Conservation (phyloP, 2,888 invertebrate species). For the Lithophane socia region DNA sequence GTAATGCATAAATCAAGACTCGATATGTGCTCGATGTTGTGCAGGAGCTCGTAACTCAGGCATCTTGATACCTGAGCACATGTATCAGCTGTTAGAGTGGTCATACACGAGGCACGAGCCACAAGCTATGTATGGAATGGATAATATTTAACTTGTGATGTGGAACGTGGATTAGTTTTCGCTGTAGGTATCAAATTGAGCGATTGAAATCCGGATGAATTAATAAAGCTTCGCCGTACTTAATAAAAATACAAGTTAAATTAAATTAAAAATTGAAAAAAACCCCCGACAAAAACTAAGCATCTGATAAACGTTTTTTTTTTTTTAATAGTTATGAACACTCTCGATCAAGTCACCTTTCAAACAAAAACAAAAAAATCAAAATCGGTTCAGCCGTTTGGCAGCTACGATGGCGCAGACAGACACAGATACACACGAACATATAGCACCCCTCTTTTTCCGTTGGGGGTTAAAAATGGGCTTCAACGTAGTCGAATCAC, state of each 20-base stretch:
- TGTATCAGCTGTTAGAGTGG: slow-evolving; percentile 6
- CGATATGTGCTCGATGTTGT: slow-evolving; percentile 2
- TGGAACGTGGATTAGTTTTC: neutral
- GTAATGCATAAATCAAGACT: slow-evolving; percentile 49
- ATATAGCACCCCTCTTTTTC: too few species aligned
- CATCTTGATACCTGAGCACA: slow-evolving; percentile 5
- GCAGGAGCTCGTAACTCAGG: slow-evolving; percentile 36
- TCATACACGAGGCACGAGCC: slow-evolving; percentile 1
- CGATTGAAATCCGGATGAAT: neutral
- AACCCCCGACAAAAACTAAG: too few species aligned
- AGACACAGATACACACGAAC: too few species aligned
- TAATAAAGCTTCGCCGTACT: too few species aligned
- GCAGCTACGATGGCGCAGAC: too few species aligned
- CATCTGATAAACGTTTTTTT: too few species aligned
- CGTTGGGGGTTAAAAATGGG: neutral
- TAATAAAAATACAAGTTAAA: too few species aligned
- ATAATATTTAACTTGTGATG: neutral
- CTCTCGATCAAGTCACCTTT: too few species aligned
- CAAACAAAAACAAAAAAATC: too few species aligned
- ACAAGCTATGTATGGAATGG: neutral
- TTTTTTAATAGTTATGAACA: too few species aligned
- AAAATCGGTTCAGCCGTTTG: too few species aligned
- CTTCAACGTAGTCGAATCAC: neutral
- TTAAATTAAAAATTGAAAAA: too few species aligned
- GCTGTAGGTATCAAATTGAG: neutral